Percentiles rank a stretch among this genome's conserved stretches.
Conservation (phyloP, 2,888 invertebrate genomes). For the Aphrophora alni region DNA sequence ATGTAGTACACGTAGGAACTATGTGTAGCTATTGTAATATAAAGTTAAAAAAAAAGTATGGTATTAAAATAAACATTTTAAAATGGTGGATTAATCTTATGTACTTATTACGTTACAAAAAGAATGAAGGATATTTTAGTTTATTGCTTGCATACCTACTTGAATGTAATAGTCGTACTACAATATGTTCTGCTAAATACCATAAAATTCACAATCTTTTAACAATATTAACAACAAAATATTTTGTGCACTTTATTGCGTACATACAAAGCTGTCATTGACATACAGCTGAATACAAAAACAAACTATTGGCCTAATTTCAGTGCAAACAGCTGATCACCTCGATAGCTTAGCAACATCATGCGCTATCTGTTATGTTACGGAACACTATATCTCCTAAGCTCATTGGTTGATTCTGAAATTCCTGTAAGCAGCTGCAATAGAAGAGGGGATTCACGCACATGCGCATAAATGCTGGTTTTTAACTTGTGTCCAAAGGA, state of each 20-base stretch:
- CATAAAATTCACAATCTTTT: background rate
- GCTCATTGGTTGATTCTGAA: conserved; percentile 18
- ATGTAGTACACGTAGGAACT: too few species aligned
- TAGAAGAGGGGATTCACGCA: background rate
- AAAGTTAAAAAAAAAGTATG: background rate
- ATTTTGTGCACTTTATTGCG: background rate
- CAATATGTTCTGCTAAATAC: background rate
- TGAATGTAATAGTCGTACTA: background rate
- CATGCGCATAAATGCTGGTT: conserved; percentile 24
- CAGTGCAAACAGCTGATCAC: background rate
- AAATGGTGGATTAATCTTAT: background rate
- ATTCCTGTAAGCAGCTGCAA: conserved; percentile 16
- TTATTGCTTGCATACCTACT: background rate
- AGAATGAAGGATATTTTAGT: background rate
- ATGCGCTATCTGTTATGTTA: conserved; percentile 18
- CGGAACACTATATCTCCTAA: background rate
- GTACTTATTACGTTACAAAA: background rate
- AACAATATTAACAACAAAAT: background rate
- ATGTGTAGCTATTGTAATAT: too few species aligned
- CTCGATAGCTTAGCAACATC: background rate
- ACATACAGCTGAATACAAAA: background rate
- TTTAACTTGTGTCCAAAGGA: conserved; percentile 21
- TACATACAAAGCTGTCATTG: background rate
- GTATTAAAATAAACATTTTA: background rate
- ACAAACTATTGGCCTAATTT: conserved; percentile 11